Conservation (phyloP, 2,888 invertebrate species). For the Macrophya alboannulata region DNA sequence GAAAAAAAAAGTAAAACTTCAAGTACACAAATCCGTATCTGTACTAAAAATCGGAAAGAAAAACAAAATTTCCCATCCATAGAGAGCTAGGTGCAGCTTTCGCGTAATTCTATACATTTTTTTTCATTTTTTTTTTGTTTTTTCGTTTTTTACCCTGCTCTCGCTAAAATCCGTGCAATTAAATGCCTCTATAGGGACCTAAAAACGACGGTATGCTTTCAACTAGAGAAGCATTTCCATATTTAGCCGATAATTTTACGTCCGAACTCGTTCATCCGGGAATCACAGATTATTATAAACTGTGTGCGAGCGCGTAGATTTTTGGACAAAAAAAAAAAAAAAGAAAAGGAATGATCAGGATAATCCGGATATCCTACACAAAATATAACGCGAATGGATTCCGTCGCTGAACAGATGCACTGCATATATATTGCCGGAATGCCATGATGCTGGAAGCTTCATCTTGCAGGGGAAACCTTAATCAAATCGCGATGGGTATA, state of each 20-base stretch:
- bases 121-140: not conserved
- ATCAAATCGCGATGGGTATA: conserved; percentile 21
- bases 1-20: no score
- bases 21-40: not conserved
- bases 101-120: not conserved
- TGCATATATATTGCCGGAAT: not conserved
- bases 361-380: not conserved
- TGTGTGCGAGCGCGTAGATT: no score
- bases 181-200: not conserved
- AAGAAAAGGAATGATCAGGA: not conserved
- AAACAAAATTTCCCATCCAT: not conserved
- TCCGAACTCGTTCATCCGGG: not conserved
- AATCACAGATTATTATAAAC: not conserved
- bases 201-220: not conserved
- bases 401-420: not conserved
- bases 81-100: not conserved
- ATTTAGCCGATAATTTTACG: not conserved
- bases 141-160: not conserved
- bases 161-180: conserved; percentile 3
- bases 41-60: not conserved
- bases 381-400: not conserved
- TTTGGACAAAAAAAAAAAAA: no score
- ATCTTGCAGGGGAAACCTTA: conserved; percentile 8
- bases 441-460: not conserved
- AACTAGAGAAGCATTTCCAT: not conserved